These are phyloP conservation scores for Melanchra persicariae DNA, from an alignment of 2,888 invertebrate genomes.

Conservation along the genomic window DNA sequence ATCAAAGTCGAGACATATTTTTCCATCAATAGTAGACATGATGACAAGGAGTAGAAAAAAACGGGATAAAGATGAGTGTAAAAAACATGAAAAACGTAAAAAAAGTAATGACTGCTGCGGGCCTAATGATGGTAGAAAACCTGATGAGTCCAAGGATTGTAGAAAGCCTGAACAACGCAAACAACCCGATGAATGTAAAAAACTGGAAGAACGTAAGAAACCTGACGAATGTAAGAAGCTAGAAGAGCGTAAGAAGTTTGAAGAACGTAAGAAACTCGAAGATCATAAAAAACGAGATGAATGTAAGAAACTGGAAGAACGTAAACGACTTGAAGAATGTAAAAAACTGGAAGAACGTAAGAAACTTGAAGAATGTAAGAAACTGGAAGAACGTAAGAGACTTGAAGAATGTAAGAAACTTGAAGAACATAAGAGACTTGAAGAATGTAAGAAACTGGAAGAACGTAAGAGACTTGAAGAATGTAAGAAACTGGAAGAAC, in stretches of 20 bases:
- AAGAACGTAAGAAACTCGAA: neutral
- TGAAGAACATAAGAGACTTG: neutral
- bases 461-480: neutral
- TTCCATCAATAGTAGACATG: neutral
- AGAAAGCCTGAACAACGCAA: slow-evolving; percentile 3
- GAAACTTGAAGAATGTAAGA: neutral
- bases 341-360: neutral
- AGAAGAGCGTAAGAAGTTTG: neutral
- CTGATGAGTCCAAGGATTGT: neutral
- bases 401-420: neutral
- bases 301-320: neutral
- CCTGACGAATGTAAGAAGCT: neutral
- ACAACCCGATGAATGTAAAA: neutral
- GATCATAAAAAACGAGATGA: neutral
- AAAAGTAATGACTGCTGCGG: neutral
- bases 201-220: neutral
- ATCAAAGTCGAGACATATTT: neutral
- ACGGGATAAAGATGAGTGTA: slow-evolving; percentile 22
- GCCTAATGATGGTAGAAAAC: slow-evolving; percentile 7
- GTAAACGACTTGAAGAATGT: neutral
- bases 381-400: neutral
- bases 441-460: neutral
- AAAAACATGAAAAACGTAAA: slow-evolving; percentile 16
- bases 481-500: neutral
- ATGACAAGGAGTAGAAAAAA: slow-evolving; percentile 20